Evolutionary conservation across 2,888 invertebrate species (phyloP).

Genomic region (Meganola albula): DNA sequence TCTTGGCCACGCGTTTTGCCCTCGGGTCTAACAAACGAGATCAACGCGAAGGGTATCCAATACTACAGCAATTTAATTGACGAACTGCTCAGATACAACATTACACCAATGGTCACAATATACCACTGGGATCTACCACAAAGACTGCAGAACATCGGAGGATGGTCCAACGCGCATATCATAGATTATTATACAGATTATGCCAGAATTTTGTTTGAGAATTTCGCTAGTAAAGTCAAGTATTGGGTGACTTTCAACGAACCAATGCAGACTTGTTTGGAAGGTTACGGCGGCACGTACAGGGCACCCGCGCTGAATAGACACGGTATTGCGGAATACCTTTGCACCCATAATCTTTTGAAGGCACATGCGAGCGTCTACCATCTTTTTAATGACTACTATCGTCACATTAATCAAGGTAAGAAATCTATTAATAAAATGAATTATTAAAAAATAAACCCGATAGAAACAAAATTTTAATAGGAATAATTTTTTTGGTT

Average conservation of each 20-base stretch:
- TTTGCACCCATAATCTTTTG: slow-evolving; percentile 83
- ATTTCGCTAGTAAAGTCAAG: slow-evolving; percentile 81
- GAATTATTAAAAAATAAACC: too few species aligned
- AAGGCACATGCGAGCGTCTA: slow-evolving; percentile 85
- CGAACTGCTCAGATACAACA: slow-evolving; percentile 80
- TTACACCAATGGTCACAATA: slow-evolving; percentile 84
- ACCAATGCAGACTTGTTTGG: slow-evolving; percentile 78
- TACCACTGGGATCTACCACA: slow-evolving; percentile 86
- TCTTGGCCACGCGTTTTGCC: slow-evolving; percentile 88
- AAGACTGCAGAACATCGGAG: slow-evolving; percentile 80
- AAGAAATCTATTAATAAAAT: too few species aligned
- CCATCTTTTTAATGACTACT: slow-evolving; percentile 79
- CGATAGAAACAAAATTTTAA: too few species aligned
- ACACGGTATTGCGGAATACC: slow-evolving; percentile 80
- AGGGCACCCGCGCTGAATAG: slow-evolving; percentile 78
- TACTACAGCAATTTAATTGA: slow-evolving; percentile 88
- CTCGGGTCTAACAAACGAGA: slow-evolving; percentile 79
- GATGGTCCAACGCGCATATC: slow-evolving; percentile 82
- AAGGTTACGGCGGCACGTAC: slow-evolving; percentile 77
- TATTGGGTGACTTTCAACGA: slow-evolving; percentile 89
- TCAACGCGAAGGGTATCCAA: slow-evolving; percentile 83
- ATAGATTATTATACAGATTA: slow-evolving; percentile 81
- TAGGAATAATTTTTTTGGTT: too few species aligned
- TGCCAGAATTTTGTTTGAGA: slow-evolving; percentile 78
- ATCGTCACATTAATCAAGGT: slow-evolving; percentile 76